Conservation (phyloP, 2,797 vertebrate genomes). For the Streptopelia turtur region DNA sequence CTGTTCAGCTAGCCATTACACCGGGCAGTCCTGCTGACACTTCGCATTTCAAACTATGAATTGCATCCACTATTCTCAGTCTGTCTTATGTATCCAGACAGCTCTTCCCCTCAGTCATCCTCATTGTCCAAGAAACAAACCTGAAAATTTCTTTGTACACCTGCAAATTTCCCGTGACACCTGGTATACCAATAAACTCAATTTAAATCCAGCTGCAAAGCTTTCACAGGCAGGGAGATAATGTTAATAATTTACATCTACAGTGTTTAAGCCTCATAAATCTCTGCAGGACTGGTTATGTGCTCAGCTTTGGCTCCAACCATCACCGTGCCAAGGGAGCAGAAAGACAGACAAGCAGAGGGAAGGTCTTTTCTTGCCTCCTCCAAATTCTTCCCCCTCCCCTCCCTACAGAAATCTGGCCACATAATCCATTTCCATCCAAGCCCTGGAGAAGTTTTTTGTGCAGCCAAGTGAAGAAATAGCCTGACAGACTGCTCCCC, state of each 20-base stretch:
- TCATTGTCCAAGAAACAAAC: accelerated
- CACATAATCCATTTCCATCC: not conserved
- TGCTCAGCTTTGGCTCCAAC: not conserved
- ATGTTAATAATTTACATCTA: not conserved
- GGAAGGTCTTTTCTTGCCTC: not conserved
- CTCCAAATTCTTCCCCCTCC: not conserved
- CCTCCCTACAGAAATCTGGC: not conserved
- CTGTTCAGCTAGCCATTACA: not conserved
- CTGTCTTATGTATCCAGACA: accelerated
- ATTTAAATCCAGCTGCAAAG: not conserved
- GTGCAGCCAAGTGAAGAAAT: not conserved
- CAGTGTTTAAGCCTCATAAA: not conserved
- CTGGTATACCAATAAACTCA: not conserved
- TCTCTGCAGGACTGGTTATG: not conserved
- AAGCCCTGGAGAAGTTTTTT: not conserved
- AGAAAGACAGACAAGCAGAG: accelerated
- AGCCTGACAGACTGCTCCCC: conserved; percentile 47
- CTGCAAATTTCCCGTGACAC: not conserved
- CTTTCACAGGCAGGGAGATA: not conserved
- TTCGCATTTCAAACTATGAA: not conserved
- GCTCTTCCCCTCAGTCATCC: not conserved
- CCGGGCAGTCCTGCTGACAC: not conserved
- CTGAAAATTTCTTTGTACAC: not conserved
- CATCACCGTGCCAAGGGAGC: not conserved
- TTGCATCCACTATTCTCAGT: not conserved